A percentile compares a stretch with the other conserved stretches of the same genome.
Evolutionary conservation across 2,888 invertebrate species (phyloP).

Genomic region (Strigamia transsilvanica): DNA sequence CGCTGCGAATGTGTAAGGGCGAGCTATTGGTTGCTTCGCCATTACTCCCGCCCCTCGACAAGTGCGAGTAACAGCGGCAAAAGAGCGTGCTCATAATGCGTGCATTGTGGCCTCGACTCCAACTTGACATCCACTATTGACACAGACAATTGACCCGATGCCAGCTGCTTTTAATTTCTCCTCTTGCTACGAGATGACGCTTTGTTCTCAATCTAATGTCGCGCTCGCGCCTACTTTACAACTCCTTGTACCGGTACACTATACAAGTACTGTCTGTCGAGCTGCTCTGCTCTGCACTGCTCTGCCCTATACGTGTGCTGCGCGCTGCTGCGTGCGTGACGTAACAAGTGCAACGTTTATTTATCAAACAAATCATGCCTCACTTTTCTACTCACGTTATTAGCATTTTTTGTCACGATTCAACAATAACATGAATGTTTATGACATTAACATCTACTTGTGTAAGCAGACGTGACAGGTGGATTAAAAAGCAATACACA

Average conservation of each 20-base stretch:
- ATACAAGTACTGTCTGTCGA: too few species aligned
- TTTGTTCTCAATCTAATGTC: constrained; percentile 18
- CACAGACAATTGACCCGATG: constrained; percentile 51
- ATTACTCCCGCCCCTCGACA: constrained; percentile 4
- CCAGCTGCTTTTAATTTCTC: constrained; percentile 47
- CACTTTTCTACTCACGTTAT: neutral
- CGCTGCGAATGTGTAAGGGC: neutral
- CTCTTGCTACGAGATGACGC: neutral
- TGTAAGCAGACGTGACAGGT: neutral
- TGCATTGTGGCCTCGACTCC: constrained; percentile 38
- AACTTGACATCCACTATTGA: constrained; percentile 53
- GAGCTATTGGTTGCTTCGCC: neutral
- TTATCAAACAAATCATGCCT: neutral
- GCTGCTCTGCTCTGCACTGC: too few species aligned
- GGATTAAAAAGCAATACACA: constrained; percentile 21
- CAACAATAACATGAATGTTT: neutral
- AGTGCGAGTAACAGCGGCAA: neutral
- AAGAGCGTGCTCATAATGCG: neutral
- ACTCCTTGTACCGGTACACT: too few species aligned
- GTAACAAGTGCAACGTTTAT: neutral
- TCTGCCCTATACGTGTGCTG: neutral
- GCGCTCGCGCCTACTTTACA: too few species aligned
- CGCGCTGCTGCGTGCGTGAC: neutral
- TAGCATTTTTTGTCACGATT: neutral
- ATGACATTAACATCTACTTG: neutral